Evolutionary conservation across 2,113 vertebrate genomes (phyloP), one percentile per base, ranked within the genome.

Genomic region (Dicerorhinus sumatrensis): DNA sequence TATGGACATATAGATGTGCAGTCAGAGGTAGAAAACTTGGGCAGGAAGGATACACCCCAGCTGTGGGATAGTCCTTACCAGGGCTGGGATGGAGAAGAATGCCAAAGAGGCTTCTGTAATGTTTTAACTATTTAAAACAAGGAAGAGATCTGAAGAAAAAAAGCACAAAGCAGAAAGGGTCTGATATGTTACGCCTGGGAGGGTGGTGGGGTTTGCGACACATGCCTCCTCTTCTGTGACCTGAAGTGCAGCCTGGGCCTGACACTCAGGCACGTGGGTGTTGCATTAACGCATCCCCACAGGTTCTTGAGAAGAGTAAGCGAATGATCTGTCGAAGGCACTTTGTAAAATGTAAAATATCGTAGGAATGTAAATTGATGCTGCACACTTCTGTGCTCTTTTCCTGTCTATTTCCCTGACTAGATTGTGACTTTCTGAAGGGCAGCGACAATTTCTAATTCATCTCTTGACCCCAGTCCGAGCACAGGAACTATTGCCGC

Each of bases 151-250:
- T 10, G n/a, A 65, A 93, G n/a, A 31, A 54, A 42, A 77, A 77
- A 54, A 12, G 29, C 48, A 67, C 56, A 81, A 65, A 70, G 13
- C 23, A 20, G 33, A 83, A 76, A 23, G 3, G 6, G 25, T 31
- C 48, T 7, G 5, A 31, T 2, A n/a, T 8, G 2, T 46, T 17
- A 3, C 31, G 18, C 54, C 29, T 3, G 6, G 29, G 36, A 48
- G 36, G 31, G 8, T 0, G 0, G 20, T 8, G 8, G 33, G 11
- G 7, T 13, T 33, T 18, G 14, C 0, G 0, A 36, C 10, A 7
- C 33, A 29, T 4, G 2, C 33, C 25, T 63, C 1, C 9, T 20
- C 62, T 48, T 73, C 29, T 2, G 0, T n/a, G 8, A 13, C 63
- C 80, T 51, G 21, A 67, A 54, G 23, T 2, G 16, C 33, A 80